These are phyloP conservation scores for Standfussiana lucernea DNA, from an alignment of 2,888 invertebrate genomes.

Conservation along the genomic window DNA sequence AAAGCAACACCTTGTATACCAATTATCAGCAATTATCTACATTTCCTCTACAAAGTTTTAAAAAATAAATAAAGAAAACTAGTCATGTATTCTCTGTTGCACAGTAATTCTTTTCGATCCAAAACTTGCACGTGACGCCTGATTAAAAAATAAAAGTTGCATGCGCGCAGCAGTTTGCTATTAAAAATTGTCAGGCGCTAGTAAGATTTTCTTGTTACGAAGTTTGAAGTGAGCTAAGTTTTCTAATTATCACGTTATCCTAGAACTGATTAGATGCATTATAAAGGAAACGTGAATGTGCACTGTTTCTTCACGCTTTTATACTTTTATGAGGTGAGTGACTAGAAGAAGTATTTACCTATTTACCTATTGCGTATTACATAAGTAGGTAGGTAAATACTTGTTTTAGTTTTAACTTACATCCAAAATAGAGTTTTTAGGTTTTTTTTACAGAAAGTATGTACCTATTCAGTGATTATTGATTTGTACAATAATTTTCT, in stretches of 20 bases:
- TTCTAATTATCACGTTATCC: slow-evolving; percentile 47
- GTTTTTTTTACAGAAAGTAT: background rate
- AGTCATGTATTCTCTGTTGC: background rate
- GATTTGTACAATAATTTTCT: background rate
- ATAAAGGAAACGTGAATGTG: background rate
- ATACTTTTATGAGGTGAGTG: background rate
- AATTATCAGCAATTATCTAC: too few species aligned
- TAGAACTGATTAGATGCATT: background rate
- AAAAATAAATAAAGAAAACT: background rate
- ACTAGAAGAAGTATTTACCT: too few species aligned
- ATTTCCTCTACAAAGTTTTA: background rate
- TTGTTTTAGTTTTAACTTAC: too few species aligned
- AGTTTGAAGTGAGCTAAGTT: slow-evolving; percentile 50
- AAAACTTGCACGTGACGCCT: slow-evolving; percentile 53
- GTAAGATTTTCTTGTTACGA: slow-evolving; percentile 36
- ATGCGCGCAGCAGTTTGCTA: slow-evolving; percentile 73
- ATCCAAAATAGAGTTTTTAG: background rate
- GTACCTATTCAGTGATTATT: background rate
- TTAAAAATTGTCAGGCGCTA: slow-evolving; percentile 79
- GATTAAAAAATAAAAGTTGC: slow-evolving; percentile 63
- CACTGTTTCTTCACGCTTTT: slow-evolving; percentile 17
- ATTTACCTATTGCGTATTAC: too few species aligned
- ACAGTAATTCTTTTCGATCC: background rate
- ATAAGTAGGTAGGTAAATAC: too few species aligned
- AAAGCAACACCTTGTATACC: too few species aligned